Evolutionary conservation across 2,888 invertebrate genomes (phyloP).

Genomic region (Coleophora deauratella): DNA sequence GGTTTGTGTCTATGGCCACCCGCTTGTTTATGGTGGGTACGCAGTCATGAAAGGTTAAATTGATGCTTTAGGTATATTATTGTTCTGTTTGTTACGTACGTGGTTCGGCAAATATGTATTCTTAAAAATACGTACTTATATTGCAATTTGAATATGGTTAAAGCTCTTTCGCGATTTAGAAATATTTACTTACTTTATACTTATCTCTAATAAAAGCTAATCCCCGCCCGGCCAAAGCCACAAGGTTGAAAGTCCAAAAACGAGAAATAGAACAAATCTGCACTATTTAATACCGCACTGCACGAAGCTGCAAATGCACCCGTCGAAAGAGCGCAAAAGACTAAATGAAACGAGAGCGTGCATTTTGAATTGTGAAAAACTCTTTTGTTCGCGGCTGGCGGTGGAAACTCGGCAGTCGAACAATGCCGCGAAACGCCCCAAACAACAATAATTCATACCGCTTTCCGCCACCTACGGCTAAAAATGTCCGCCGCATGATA

Average conservation of each 20-base stretch:
- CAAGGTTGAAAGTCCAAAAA: constrained; percentile 19
- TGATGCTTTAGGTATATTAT: constrained; percentile 12
- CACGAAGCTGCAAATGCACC: constrained; percentile 65
- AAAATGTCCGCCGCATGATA: constrained; percentile 71
- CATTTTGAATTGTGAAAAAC: constrained; percentile 71
- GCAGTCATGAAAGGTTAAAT: constrained; percentile 6
- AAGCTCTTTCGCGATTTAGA: too few species aligned
- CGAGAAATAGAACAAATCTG: constrained; percentile 55
- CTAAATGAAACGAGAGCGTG: constrained; percentile 71
- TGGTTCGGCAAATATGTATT: too few species aligned
- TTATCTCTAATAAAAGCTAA: too few species aligned
- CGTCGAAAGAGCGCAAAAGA: constrained; percentile 67
- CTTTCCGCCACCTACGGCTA: constrained; percentile 73
- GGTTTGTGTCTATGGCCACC: constrained; percentile 34
- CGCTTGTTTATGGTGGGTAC: constrained; percentile 6
- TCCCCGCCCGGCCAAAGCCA: too few species aligned
- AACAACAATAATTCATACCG: constrained; percentile 74
- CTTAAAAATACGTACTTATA: too few species aligned
- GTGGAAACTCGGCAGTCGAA: constrained; percentile 59
- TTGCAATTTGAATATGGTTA: too few species aligned
- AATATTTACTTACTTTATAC: too few species aligned
- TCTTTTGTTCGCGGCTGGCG: constrained; percentile 61
- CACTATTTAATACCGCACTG: constrained; percentile 66
- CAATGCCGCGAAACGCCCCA: constrained; percentile 65
- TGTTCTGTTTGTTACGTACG: not conserved